Evolutionary conservation across 2,113 vertebrate genomes (phyloP).

Genomic region (Siphamia tubifer): DNA sequence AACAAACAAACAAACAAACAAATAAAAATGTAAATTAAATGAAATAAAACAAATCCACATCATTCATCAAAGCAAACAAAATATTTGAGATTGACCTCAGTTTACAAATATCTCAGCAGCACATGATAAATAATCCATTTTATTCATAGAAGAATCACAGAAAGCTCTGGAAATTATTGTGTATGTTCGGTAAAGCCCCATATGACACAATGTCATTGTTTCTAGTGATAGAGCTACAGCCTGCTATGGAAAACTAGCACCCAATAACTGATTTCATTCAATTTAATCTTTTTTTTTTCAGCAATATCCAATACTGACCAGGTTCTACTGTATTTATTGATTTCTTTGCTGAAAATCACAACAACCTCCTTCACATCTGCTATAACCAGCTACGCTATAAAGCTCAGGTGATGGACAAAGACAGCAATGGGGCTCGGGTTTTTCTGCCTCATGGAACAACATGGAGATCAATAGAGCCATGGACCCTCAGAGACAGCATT

Average conservation of each 20-base stretch:
- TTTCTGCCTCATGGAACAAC: not conserved
- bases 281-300: constrained; percentile 18
- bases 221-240: constrained; percentile 1
- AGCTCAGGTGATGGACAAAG: constrained; percentile 8
- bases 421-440: not conserved
- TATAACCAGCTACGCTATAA: not conserved
- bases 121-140: constrained; percentile 49
- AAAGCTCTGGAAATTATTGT: constrained; percentile 47
- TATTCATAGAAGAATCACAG: constrained; percentile 39
- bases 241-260: constrained; percentile 29
- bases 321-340: constrained; percentile 35
- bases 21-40: constrained; percentile 8
- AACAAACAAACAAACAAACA: constrained; percentile 26
- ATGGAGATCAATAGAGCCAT: constrained; percentile 7
- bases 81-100: constrained; percentile 32
- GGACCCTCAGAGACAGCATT: not conserved
- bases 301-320: constrained; percentile 54
- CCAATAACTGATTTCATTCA: constrained; percentile 1
- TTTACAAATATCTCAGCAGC: constrained; percentile 53
- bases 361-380: not conserved
- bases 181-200: constrained; percentile 15
- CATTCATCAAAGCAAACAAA: constrained; percentile 55
- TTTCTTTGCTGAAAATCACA: constrained; percentile 6
- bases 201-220: constrained; percentile 33
- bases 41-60: constrained; percentile 34